Evolutionary conservation across 2,797 vertebrate species (phyloP).

Genomic region (Chelonia mydas): DNA sequence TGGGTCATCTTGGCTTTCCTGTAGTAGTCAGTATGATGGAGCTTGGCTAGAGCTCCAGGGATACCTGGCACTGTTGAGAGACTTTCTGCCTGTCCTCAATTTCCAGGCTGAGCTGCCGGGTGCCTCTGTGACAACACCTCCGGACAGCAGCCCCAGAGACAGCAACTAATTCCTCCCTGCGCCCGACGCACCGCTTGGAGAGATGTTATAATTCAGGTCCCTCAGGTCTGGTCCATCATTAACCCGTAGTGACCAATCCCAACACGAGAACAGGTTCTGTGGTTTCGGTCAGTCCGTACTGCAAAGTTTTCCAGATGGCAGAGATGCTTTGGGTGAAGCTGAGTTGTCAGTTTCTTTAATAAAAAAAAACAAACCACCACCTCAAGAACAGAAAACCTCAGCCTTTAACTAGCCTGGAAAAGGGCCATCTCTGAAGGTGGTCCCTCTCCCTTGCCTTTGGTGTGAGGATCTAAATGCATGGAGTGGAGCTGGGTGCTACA

Average conservation of each 20-base stretch:
- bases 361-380: not conserved
- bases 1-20: not conserved
- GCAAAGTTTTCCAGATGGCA: not conserved
- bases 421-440: not conserved
- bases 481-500: not conserved
- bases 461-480: not conserved
- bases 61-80: not conserved
- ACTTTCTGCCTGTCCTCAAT: not conserved
- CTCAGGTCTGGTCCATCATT: not conserved
- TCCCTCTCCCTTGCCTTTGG: not conserved
- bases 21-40: not conserved
- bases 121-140: not conserved
- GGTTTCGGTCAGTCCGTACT: not conserved
- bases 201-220: not conserved
- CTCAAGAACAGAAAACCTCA: not conserved
- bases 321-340: not conserved
- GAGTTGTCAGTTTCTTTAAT: not conserved
- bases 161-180: not conserved
- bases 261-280: not conserved
- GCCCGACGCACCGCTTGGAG: not conserved
- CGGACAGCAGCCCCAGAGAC: not conserved
- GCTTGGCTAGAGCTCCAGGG: not conserved
- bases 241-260: not conserved
- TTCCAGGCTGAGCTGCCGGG: not conserved
- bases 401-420: not conserved